Conservation (phyloP, 2,888 invertebrate species). For the Drosophila basisetae region DNA sequence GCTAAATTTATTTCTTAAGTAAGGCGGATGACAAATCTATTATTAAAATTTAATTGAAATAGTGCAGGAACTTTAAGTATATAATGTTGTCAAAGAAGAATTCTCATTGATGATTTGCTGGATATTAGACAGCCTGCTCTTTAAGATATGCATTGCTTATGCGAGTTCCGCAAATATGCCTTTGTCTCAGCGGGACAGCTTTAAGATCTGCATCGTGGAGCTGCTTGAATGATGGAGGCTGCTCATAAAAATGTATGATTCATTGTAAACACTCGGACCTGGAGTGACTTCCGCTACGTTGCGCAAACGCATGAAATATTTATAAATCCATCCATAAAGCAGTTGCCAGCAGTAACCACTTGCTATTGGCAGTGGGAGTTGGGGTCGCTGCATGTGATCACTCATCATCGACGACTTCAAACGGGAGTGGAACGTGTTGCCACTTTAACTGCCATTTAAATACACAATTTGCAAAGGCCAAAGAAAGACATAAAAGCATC, state of each 20-base stretch:
- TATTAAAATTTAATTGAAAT: neutral
- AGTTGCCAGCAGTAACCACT: conserved; percentile 29
- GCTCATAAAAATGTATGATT: conserved; percentile 73
- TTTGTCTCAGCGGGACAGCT: conserved; percentile 44
- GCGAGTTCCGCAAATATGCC: conserved; percentile 41
- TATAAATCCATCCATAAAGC: conserved; percentile 66
- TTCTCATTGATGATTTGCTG: neutral
- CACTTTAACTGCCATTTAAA: conserved; percentile 82
- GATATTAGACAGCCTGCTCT: conserved; percentile 25
- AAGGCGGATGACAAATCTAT: neutral
- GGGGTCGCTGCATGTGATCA: conserved; percentile 56
- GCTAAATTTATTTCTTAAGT: neutral
- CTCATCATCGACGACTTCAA: conserved; percentile 70
- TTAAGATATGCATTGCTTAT: conserved; percentile 42
- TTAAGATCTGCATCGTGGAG: conserved; percentile 40
- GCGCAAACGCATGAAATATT: conserved; percentile 74
- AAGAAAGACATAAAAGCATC: conserved; percentile 70
- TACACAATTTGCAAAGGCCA: conserved; percentile 67
- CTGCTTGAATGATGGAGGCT: conserved; percentile 18
- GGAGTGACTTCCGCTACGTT: conserved; percentile 62
- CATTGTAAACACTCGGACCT: conserved; percentile 63
- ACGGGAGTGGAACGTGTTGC: conserved; percentile 78
- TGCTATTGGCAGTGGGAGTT: conserved; percentile 16
- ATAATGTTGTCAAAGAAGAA: neutral
- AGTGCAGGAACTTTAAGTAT: neutral